Evolutionary conservation across 2,797 vertebrate species (phyloP), one percentile per base, ranked within the genome.

Genomic region (Basileuterus tristriatus): DNA sequence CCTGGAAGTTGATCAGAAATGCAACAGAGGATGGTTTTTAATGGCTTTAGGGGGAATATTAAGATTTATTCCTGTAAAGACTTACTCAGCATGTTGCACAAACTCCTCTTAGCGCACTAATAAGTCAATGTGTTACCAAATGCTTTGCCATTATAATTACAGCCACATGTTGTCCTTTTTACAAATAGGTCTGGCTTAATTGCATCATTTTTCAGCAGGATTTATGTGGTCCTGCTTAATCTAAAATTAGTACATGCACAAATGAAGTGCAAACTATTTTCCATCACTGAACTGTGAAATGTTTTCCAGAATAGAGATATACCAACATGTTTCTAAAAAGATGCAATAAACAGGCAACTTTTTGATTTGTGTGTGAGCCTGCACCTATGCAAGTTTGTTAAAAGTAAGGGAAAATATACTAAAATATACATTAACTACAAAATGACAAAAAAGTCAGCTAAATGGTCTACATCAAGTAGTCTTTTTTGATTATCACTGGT

Each of bases 141-240:
- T 96, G 89, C 95, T 97, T 96, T 96, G 93, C 95, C 87, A 89
- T 97, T 97, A 95, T 98, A 98, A 98, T 97, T 97, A 92, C 80
- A 97, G 96, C 95, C 97, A 97, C 97, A 97, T 98, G 96, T 97
- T 97, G 96, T 97, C 96, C 96, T 96, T 97, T 95, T 97, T 89
- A 96, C 97, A 97, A 97, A 97, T 96, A 97, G 96, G 95, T 96
- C 89, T 95, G 84, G 65, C 96, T 97, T 98, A 98, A 98, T 97
- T 97, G 96, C 95, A 96, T 96, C 94, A 95, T 98, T 97, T 98
- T 98, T 97, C 97, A 98, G 95, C 59, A 97, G 91, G 97, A 97
- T 98, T 98, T 97, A 97, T 98, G 96, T 97, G 94, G 87, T 94
- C 52, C 93, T 95, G 87, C 85, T 97, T 97, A 97, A 97, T 97